phyloP scores from a whole-genome alignment of 2,797 vertebrate genomes.

The Xenops minutus region DNA sequence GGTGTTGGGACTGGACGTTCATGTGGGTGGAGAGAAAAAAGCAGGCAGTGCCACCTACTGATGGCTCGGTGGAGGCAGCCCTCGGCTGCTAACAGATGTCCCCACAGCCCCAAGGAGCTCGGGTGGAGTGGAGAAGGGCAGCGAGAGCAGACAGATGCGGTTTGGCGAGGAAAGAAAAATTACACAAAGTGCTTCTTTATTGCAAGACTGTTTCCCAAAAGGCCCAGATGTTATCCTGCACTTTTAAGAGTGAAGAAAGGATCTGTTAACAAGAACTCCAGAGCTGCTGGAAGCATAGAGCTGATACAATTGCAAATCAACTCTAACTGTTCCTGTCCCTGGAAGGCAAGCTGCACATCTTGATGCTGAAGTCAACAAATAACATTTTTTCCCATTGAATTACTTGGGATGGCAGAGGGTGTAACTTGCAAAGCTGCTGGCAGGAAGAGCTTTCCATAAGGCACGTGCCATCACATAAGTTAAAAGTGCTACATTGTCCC shows the following conservation, averaged over 20 bases:
- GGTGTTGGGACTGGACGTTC: background rate
- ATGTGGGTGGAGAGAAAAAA: background rate
- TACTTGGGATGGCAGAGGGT: background rate
- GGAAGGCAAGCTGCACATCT: background rate
- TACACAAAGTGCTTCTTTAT: conserved; percentile 69
- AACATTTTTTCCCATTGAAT: background rate
- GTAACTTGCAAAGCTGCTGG: background rate
- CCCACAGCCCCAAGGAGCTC: conserved; percentile 27
- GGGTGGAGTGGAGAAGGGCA: conserved; percentile 54
- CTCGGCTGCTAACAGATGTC: background rate
- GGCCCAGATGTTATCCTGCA: conserved; percentile 73
- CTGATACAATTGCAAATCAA: conserved; percentile 58
- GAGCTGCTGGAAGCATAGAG: conserved; percentile 49
- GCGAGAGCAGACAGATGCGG: conserved; percentile 67
- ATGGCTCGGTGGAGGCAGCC: conserved; percentile 19
- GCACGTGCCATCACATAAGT: background rate
- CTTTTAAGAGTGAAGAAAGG: conserved; percentile 72
- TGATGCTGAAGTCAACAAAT: background rate
- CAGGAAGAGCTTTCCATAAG: background rate
- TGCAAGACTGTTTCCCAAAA: conserved; percentile 66
- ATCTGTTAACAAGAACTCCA: conserved; percentile 69
- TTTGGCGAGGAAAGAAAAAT: conserved; percentile 70
- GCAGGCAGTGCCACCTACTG: conserved; percentile 69
- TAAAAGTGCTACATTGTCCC: background rate
- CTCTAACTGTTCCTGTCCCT: conserved; percentile 27